Base-by-base conservation (phyloP, 2,888 invertebrate genomes). In the Nycteola revayana region DNA sequence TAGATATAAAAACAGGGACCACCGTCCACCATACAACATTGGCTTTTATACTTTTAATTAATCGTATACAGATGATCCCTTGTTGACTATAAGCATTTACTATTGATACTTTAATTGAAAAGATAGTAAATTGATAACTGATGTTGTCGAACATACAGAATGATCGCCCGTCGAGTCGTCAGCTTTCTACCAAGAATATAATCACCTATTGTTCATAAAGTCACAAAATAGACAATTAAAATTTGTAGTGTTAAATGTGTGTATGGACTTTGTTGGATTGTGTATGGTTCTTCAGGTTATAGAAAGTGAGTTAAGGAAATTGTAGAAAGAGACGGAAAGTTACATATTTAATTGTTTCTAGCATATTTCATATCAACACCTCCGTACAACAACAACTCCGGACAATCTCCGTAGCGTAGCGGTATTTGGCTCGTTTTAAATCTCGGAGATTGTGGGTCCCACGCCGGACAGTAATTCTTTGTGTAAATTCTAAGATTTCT, bases 51-150 rank as follows among this genome's bases (percentile, higher is more conserved):
- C 60, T 52, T 58, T 72, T 79, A 84, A 86, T 86, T 83, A 84
- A 86, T 84, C 72, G 78, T 75, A 79, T 79, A 85, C 86, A 86
- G 84, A 86, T 87, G 83, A 76, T 75, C 64, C 73, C 87, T 86
- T 81, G 86, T 88, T 88, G 87, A 73, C 58, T 58, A 60, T 50
- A 60, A 64, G 61, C 47, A 66, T 70, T 64, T 60, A 45, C 64
- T 74, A 78, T 78, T 68, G 76, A 76, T 78, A 60, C 39, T 79
- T 72, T 83, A 86, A 86, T 85, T 84, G 85, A 85, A 82, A 77
- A 66, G 74, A 75, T 70, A 58, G 59, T 67, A 47, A 49, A 44
- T 53, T 73, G 74, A 77, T 83, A 74, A 67, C 61, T 62, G 53
- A 51, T 57, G 49, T 52, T 68, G 67, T 66, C 68, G 74, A 67